A percentile compares a stretch with the other conserved stretches of the same genome.
These are phyloP conservation scores for Napeogenes sylphis DNA, from an alignment of 2,888 invertebrate species.

Conservation along the genomic window DNA sequence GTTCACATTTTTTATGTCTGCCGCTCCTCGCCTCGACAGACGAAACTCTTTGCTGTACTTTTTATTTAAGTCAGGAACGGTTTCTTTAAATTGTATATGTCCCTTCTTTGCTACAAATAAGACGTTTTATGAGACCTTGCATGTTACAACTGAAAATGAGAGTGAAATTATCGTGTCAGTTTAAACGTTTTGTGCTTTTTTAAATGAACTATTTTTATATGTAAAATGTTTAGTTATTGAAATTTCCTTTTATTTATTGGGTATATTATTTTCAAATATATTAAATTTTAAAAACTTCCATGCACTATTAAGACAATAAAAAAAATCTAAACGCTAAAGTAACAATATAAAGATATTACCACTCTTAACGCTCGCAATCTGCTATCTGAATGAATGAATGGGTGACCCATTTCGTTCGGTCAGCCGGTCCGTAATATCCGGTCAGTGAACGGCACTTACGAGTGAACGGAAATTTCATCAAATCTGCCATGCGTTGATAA, in stretches of 20 bases:
- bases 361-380: slow-evolving; percentile 20
- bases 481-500: slow-evolving; percentile 42
- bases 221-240: no score
- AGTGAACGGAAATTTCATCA: slow-evolving; percentile 44
- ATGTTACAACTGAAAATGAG: not conserved
- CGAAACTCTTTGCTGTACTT: slow-evolving; percentile 47
- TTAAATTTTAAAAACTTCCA: not conserved
- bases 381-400: slow-evolving; percentile 34
- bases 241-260: not conserved
- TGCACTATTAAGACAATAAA: not conserved
- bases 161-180: slow-evolving; percentile 3
- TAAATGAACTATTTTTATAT: not conserved
- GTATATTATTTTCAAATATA: not conserved
- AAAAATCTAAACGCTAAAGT: slow-evolving; percentile 6
- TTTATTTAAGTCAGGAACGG: slow-evolving; percentile 57
- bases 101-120: slow-evolving; percentile 18
- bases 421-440: slow-evolving; percentile 43
- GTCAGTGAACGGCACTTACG: slow-evolving; percentile 39
- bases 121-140: slow-evolving; percentile 16
- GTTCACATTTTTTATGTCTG: slow-evolving; percentile 70
- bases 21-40: slow-evolving; percentile 41
- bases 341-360: slow-evolving; percentile 16
- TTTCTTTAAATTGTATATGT: slow-evolving; percentile 36
- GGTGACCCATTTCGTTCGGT: slow-evolving; percentile 40
- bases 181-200: not conserved